Percentiles rank a stretch among this genome's conserved stretches.
phyloP scores from a whole-genome alignment of 2,888 invertebrate species.

The Tetragonisca angustula region DNA sequence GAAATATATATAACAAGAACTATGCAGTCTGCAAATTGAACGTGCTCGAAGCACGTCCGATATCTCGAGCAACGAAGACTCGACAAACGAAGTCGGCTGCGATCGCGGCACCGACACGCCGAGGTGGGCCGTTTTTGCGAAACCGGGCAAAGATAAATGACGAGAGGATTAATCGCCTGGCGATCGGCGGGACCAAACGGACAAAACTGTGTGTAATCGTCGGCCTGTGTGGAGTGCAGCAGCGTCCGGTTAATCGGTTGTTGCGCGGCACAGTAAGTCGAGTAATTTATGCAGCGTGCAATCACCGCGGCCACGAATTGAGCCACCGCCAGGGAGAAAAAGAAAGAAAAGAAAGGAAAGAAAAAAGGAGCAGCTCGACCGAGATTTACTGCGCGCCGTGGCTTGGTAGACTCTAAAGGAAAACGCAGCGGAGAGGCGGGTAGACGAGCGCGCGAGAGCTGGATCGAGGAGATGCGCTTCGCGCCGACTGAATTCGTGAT shows the following conservation, averaged over 20 bases:
- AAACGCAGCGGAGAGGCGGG: not conserved
- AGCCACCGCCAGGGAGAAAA: conserved; percentile 24
- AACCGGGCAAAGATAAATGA: conserved; percentile 66
- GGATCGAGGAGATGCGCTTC: not conserved
- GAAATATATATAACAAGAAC: not conserved
- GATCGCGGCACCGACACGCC: conserved; percentile 50
- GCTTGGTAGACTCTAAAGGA: conserved; percentile 2
- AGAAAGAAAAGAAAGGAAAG: too few relatives aligned
- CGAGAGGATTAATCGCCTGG: conserved; percentile 68
- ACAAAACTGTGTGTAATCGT: conserved; percentile 60
- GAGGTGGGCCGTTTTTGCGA: conserved; percentile 57
- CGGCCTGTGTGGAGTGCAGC: conserved; percentile 29
- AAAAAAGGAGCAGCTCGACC: conserved; percentile 45
- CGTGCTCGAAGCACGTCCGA: not conserved
- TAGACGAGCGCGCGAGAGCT: not conserved
- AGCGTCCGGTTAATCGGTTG: conserved; percentile 59
- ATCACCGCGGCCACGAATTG: conserved; percentile 63
- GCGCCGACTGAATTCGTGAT: conserved; percentile 1
- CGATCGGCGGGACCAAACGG: conserved; percentile 51
- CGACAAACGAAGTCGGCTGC: conserved; percentile 48
- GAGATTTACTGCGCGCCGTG: conserved; percentile 57
- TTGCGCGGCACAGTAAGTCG: conserved; percentile 25
- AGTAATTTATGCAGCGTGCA: conserved; percentile 70
- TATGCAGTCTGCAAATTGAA: not conserved
- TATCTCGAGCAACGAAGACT: conserved; percentile 3